Base-by-base conservation (phyloP, 2,113 vertebrate species). In the Prietella phreatophila region DNA sequence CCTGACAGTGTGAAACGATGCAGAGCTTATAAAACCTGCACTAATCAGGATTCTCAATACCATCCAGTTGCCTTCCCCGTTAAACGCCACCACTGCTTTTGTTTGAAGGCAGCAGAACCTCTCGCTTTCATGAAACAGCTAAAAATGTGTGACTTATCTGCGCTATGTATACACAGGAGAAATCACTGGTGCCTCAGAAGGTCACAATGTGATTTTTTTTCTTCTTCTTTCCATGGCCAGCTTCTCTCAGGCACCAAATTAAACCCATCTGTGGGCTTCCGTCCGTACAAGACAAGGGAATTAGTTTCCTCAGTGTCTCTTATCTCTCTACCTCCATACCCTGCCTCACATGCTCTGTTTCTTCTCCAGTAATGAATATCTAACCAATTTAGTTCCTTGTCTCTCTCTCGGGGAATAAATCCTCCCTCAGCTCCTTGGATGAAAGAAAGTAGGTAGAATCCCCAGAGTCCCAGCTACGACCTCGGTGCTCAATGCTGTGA, bases 311-410 rank as follows among this genome's bases (percentile, higher is more conserved):
- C 89, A 94, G 93, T 88, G 93, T 92, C 92, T 91, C 94, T 95
- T 95, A 96, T 96, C 95, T 95, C 87, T 7, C 91, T 78, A 90
- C 93, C 91, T 91, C 93, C 93, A 93, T 92, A 89, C 93, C 91
- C 92, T 91, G 91, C 93, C 92, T 93, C 73, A 84, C 91, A 91
- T 88, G 91, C 92, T 93, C 91, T 92, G 91, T 94, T 94, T 95
- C 94, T 95, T 91, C 91, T 93, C 90, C 85, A 85, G 93, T 96
- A 96, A 96, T 95, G 94, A 95, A 90, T 94, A 93, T 93, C 94
- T 93, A 93, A 93, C 93, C 94, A 95, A 95, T 95, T 95, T 95
- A 94, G 91, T 92, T 92, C 87, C 78, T 91, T 91, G 92, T 92
- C 92, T 93, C 93, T 94, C 78, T 81, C 33, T 60, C 89, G 91